Evolutionary conservation across 30 jellyfish, hydroid and myxozoan genomes (phyloP), one percentile per base, ranked within the genome.

Genomic region (Aurelia coerulea): DNA sequence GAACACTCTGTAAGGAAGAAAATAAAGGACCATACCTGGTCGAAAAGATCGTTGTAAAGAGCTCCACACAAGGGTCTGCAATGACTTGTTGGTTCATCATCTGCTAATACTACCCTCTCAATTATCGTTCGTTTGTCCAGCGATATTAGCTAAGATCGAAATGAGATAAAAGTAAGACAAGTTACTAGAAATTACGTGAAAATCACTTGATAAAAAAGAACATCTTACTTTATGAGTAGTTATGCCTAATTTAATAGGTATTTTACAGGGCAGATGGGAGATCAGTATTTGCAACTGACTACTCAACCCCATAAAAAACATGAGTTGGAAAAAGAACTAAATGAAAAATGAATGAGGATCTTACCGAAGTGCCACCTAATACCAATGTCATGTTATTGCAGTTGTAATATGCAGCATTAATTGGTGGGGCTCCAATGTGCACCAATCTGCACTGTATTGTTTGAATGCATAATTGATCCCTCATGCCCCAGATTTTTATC

Each of bases 391-490:
- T 87, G 46, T 35, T 68, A 64, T 88, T 88, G 19, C 59, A 73
- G 76, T 94, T 94, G 75, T 88, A 94, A 68, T 71, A 89, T 3
- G 91, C 97, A 3, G 96, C 72, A 18, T 97, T 78, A 4, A 94
- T 80, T 34, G 97, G 97, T 34, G 65, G 87, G 54, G 63, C 64
- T 7, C 94, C 97, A 62, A 78, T 69, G 77, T 88, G 97, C 10
- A 93, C 88, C 68, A 83, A 64, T 54, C 97, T 54, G 62, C 97
- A 83, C 37, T 93, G 98, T 12, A 94, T 94, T 12, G 98, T 94
- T 80, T 94, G 98, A 54, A 94, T 75, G 76, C 98, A 94, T 46
- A 97, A 74, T 52, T 94, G 98, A 58, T 94, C 98, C 33, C 97
- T 73, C 76, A 89, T 88, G 81, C 89, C 97, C 98, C 98, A 94